Evolutionary conservation across 1,140 invertebrate genomes (phyloP).

Genomic region (Littorina saxatilis): DNA sequence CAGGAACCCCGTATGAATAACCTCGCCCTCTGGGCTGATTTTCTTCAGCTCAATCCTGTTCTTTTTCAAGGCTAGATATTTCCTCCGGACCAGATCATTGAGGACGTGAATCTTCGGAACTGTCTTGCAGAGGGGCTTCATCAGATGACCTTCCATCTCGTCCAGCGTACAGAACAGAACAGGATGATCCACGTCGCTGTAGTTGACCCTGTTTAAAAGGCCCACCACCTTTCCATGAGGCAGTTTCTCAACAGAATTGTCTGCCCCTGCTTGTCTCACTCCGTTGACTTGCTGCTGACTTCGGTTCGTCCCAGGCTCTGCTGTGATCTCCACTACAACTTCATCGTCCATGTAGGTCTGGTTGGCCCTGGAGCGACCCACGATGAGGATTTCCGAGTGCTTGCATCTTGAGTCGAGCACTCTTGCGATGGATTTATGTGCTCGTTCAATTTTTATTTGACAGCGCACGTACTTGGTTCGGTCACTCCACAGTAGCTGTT

Average conservation of each 20-base stretch:
- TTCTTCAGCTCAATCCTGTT: constrained; percentile 42
- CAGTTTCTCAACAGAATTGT: not conserved
- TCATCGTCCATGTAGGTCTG: constrained; percentile 63
- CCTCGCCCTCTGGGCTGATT: constrained; percentile 27
- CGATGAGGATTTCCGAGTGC: constrained; percentile 57
- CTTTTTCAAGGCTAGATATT: constrained; percentile 12
- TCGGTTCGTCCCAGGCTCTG: not conserved
- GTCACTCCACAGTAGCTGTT: constrained; percentile 22
- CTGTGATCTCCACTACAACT: constrained; percentile 65
- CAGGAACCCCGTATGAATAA: constrained; percentile 30
- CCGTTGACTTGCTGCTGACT: not conserved
- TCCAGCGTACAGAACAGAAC: constrained; percentile 65
- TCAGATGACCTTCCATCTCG: constrained; percentile 54
- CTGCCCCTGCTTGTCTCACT: not conserved
- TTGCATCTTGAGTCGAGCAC: constrained; percentile 31
- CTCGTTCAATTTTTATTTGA: constrained; percentile 51
- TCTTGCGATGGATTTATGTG: constrained; percentile 49
- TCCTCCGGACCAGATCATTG: constrained; percentile 36
- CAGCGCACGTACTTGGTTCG: constrained; percentile 52
- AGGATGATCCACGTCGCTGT: constrained; percentile 47
- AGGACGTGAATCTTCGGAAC: constrained; percentile 66
- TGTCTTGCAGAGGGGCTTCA: constrained; percentile 66
- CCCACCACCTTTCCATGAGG: constrained; percentile 59
- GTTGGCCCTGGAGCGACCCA: constrained; percentile 62
- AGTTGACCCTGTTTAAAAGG: constrained; percentile 48